Evolutionary conservation across 2,797 vertebrate genomes (phyloP).

Genomic region (Myotis pilosus): DNA sequence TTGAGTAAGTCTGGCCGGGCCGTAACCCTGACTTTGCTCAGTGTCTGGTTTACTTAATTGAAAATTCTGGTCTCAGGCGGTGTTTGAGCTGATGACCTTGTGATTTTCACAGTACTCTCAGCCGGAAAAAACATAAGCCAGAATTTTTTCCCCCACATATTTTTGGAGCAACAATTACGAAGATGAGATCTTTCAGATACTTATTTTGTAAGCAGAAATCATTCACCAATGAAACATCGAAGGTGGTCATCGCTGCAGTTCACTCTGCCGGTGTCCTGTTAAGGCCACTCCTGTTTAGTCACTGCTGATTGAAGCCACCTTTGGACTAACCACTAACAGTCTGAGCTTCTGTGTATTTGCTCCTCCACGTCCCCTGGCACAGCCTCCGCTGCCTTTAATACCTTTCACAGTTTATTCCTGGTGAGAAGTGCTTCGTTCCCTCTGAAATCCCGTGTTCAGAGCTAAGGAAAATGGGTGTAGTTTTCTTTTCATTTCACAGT

Average conservation of each 20-base stretch:
- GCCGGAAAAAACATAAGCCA: background rate
- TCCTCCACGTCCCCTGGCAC: background rate
- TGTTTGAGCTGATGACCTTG: background rate
- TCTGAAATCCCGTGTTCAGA: slow-evolving; percentile 38
- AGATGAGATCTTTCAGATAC: background rate
- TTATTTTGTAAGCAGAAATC: background rate
- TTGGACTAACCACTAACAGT: background rate
- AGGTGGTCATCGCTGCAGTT: background rate
- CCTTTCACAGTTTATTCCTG: slow-evolving; percentile 8
- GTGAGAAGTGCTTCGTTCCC: slow-evolving; percentile 27
- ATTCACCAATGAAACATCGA: background rate
- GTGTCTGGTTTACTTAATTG: background rate
- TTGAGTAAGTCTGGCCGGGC: background rate
- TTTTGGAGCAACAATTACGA: background rate
- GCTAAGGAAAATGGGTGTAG: slow-evolving; percentile 18
- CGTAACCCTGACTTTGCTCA: background rate
- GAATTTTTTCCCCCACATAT: background rate
- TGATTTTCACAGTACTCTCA: background rate
- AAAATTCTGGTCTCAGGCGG: background rate
- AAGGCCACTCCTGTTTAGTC: background rate
- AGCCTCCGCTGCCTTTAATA: background rate
- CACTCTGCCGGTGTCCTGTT: background rate
- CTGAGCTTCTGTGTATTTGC: background rate
- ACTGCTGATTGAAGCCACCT: background rate
- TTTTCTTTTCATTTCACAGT: slow-evolving; percentile 49